phyloP scores from a whole-genome alignment of 2,797 vertebrate genomes.

The Melopsittacus undulatus region DNA sequence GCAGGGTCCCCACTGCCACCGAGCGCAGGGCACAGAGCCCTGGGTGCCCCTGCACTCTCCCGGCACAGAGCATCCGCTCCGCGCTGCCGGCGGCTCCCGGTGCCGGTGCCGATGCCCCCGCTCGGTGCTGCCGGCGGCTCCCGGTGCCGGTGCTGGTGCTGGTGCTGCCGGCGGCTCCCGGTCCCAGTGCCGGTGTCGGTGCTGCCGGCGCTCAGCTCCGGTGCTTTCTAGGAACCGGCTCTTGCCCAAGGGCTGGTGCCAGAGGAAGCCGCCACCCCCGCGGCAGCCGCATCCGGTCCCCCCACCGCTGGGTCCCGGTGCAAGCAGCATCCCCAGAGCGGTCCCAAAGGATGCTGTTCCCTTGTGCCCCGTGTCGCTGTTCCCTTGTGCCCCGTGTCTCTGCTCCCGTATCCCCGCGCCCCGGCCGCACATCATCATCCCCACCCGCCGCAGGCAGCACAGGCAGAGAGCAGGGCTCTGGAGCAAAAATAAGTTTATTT shows the following conservation, averaged over 20 bases:
- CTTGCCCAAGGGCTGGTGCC: neutral
- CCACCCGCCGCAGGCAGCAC: neutral
- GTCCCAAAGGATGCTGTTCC: rapidly evolving
- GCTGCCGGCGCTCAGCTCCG: rapidly evolving
- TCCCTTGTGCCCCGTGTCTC: rapidly evolving
- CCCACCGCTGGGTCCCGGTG: neutral
- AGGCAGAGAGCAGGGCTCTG: neutral
- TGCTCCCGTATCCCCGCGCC: rapidly evolving
- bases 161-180: rapidly evolving
- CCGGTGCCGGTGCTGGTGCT: rapidly evolving
- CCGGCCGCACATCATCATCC: neutral
- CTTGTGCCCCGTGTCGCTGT: rapidly evolving
- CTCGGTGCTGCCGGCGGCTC: rapidly evolving
- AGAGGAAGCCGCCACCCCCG: neutral
- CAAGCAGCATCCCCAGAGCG: rapidly evolving
- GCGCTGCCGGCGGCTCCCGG: rapidly evolving
- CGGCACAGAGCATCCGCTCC: rapidly evolving
- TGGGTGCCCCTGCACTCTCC: neutral
- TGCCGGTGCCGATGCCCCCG: rapidly evolving
- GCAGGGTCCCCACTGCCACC: rapidly evolving
- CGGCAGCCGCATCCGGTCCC: rapidly evolving
- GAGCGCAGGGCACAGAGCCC: neutral
- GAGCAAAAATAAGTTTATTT: slow-evolving; percentile 54
- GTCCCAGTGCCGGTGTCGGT: rapidly evolving
- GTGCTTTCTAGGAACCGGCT: slow-evolving; percentile 57